Evolutionary conservation across 2,888 invertebrate species (phyloP).

Genomic region (Sinhomidia bicolor): DNA sequence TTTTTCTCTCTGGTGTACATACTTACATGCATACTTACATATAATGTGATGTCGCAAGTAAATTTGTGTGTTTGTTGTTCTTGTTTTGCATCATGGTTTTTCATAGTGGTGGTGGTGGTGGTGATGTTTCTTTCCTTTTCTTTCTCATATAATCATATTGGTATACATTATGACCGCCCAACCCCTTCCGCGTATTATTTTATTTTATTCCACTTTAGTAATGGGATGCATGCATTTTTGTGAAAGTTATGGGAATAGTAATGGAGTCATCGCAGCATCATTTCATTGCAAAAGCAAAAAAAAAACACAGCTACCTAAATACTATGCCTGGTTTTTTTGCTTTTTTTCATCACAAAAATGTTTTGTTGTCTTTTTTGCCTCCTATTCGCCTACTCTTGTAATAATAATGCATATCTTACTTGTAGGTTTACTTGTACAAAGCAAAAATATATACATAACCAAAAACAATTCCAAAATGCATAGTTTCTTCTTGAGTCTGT

Average conservation of each 20-base stretch:
- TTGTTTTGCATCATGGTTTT: conserved; percentile 22
- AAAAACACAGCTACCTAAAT: background rate
- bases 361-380: background rate
- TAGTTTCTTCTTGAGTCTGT: background rate
- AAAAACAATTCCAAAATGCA: background rate
- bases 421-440: too few species aligned
- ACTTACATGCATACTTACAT: too few species aligned
- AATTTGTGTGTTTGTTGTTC: conserved; percentile 12
- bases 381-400: background rate
- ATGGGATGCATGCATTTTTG: conserved; percentile 69
- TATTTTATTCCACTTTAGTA: conserved; percentile 68
- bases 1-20: background rate
- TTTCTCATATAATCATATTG: conserved; percentile 45
- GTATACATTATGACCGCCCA: conserved; percentile 54
- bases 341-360: too few species aligned
- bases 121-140: conserved; percentile 30
- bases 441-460: background rate
- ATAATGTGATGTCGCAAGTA: background rate
- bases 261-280: conserved; percentile 55
- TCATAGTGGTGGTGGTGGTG: conserved; percentile 5
- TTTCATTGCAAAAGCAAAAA: conserved; percentile 16
- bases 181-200: conserved; percentile 72
- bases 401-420: background rate
- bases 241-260: conserved; percentile 66
- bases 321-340: too few species aligned